These are phyloP conservation scores for Drosophila mayri DNA, from an alignment of 1,140 invertebrate species.

Conservation along the genomic window DNA sequence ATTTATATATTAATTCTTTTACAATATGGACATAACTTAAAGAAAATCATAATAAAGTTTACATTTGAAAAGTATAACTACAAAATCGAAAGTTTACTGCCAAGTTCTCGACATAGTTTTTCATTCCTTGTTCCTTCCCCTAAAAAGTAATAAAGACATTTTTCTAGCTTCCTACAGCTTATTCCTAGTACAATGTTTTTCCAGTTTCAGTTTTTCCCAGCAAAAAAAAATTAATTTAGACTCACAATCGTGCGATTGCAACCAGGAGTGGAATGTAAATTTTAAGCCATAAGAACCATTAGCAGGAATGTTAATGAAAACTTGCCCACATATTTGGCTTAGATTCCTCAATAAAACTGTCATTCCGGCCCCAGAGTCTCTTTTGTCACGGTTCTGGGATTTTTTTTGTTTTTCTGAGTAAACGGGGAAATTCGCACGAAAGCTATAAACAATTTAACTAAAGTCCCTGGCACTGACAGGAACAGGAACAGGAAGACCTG, in stretches of 20 bases:
- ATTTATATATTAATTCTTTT: background rate
- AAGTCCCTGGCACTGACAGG: constrained; percentile 25
- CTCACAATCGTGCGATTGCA: background rate
- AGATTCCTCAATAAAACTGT: constrained; percentile 38
- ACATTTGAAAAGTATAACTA: background rate
- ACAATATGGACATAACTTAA: background rate
- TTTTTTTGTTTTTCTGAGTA: background rate
- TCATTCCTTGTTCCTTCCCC: background rate
- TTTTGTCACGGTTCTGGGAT: background rate
- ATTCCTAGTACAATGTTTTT: constrained; percentile 11
- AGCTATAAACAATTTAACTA: constrained; percentile 44
- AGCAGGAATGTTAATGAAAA: background rate
- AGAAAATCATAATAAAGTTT: no score
- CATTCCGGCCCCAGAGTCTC: background rate
- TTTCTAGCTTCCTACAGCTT: background rate
- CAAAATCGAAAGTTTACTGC: constrained; percentile 1
- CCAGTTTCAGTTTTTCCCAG: background rate
- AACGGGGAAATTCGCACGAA: constrained; percentile 16
- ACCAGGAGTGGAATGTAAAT: constrained; percentile 1
- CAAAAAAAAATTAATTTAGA: constrained; percentile 14
- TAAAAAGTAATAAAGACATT: constrained; percentile 4
- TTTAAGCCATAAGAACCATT: constrained; percentile 1
- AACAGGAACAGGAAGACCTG: background rate
- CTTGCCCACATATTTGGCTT: constrained; percentile 27
- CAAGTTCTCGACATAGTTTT: constrained; percentile 20